Base-by-base conservation (phyloP, 2,797 vertebrate genomes). In the Labeo calbasu region DNA sequence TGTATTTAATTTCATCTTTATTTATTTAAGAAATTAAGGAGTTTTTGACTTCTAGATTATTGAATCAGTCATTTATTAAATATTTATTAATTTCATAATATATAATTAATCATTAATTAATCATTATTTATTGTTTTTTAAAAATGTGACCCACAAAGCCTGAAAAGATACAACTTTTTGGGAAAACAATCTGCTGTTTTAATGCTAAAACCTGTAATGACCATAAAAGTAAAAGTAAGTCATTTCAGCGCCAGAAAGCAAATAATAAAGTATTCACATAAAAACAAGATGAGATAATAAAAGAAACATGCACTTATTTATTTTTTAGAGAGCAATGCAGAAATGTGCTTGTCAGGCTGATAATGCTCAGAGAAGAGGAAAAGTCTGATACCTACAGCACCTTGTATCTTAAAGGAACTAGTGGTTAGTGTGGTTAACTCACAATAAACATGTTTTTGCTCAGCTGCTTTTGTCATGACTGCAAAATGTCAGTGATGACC, bases 391-490 rank as follows among this genome's bases (percentile, higher is more conserved):
- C 10, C 13, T 10, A 12, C 15, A 53, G 43, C 72, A 21, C 19
- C 1, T 25, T 65, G 12, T 21, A 15, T 21, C 14, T 63, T 40
- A 77, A 77, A 85, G 77, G 87, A 87, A 88, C 53, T 55, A 17
- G 84, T 73, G 84, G 87, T 82, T 82, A 32, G 19, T 23, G 61
- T 81, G 79, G 84, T 88, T 85, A 53, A 12, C 70, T 68, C 21
- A 4, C 21, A 13, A 81, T 36, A 88, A 87, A 85, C 82, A 71
- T 84, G 86, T 84, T 84, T 85, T 80, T 69, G 8, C 40, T 51
- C 14, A 40, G 6, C 2, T 72, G 43, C 48, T 70, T 77, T 75
- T 69, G 43, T 55, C 23, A 13, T 21, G 23, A 53, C 9, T 13
- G 69, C 23, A 43, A 81, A 66, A 75, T 73, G 40, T 46, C 48